phyloP scores from a whole-genome alignment of 2,113 vertebrate species.

The Oceanodroma tethys region DNA sequence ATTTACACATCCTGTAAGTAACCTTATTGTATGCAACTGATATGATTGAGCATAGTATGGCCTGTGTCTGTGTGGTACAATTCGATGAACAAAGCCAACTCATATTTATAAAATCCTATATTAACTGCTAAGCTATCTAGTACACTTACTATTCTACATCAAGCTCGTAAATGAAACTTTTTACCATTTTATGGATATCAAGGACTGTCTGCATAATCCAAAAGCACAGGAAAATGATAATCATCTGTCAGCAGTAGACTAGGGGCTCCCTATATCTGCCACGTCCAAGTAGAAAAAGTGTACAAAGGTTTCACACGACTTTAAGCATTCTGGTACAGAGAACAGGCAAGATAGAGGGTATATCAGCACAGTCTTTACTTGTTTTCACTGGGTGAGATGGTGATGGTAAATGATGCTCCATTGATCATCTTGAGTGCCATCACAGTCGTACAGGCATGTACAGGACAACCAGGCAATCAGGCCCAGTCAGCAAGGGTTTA shows the following conservation, averaged over 20 bases:
- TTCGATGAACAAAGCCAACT: not conserved
- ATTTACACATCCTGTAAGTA: not conserved
- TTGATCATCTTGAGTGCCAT: not conserved
- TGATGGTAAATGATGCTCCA: not conserved
- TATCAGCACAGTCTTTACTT: not conserved
- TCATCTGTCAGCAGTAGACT: not conserved
- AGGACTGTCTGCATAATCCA: not conserved
- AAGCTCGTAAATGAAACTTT: not conserved
- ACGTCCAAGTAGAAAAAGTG: not conserved
- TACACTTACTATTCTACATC: not conserved
- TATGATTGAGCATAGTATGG: not conserved
- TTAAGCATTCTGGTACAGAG: not conserved
- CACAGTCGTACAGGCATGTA: not conserved
- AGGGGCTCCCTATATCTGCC: rapidly evolving
- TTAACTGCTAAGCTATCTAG: not conserved
- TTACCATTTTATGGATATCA: not conserved
- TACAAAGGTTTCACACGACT: not conserved
- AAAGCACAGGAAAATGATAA: not conserved
- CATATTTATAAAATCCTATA: not conserved
- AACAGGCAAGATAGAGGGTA: not conserved
- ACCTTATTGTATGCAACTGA: not conserved
- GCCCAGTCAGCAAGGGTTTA: not conserved
- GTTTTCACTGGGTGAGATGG: not conserved
- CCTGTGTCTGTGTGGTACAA: not conserved
- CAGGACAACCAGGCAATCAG: not conserved